Percentiles rank a stretch among this genome's conserved stretches.
Conservation (phyloP, 2,797 vertebrate species). For the Channa striata region DNA sequence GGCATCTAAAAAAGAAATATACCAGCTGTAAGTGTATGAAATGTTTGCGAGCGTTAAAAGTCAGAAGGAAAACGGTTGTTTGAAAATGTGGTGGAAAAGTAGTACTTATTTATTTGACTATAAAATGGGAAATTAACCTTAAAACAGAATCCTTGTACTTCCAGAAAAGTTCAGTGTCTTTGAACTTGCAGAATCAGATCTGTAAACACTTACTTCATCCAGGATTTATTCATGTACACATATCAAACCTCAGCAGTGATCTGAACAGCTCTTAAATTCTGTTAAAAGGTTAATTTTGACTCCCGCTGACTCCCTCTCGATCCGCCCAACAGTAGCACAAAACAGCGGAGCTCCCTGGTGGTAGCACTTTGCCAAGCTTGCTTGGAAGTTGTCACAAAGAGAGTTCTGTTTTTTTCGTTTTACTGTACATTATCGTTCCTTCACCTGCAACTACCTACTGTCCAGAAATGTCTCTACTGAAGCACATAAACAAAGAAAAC, state of each 20-base stretch:
- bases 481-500: conserved; percentile 58
- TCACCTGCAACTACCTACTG: conserved; percentile 45
- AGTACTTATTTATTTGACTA: neutral
- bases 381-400: conserved; percentile 50
- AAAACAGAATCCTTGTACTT: conserved; percentile 25
- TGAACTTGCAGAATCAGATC: conserved; percentile 7
- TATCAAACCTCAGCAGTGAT: neutral
- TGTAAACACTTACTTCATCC: conserved; percentile 6
- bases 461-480: conserved; percentile 33
- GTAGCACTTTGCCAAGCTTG: conserved; percentile 38
- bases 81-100: conserved; percentile 7
- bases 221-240: conserved; percentile 1
- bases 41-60: conserved; percentile 27
- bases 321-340: conserved; percentile 56
- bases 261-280: conserved; percentile 17
- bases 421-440: conserved; percentile 1
- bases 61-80: conserved; percentile 2
- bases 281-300: neutral
- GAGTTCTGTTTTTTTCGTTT: conserved; percentile 58
- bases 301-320: conserved; percentile 1
- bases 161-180: neutral
- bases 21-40: conserved; percentile 46
- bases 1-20: conserved; percentile 41
- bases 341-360: conserved; percentile 30
- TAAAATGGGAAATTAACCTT: neutral